Percentiles rank a stretch among this genome's conserved stretches.
These are phyloP conservation scores for Volucella inflata DNA, from an alignment of 2,888 invertebrate species.

Conservation along the genomic window DNA sequence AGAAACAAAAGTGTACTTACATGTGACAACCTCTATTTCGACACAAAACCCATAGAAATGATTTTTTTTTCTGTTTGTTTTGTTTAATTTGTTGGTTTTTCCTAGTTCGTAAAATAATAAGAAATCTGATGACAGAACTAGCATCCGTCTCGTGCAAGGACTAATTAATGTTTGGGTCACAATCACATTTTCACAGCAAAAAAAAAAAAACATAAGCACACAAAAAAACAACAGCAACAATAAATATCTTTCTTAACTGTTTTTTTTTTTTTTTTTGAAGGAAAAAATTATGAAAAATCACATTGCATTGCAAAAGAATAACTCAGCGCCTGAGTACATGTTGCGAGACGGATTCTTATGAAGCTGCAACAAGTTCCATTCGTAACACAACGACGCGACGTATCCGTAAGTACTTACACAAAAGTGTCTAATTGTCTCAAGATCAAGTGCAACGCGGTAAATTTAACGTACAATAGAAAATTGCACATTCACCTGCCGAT, in stretches of 20 bases:
- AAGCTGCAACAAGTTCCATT: slow-evolving; percentile 35
- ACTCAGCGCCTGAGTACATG: slow-evolving; percentile 36
- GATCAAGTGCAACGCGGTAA: slow-evolving; percentile 59
- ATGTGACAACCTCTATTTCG: slow-evolving; percentile 33
- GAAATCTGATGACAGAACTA: slow-evolving; percentile 24
- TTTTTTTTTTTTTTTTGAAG: not conserved
- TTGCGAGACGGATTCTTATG: slow-evolving; percentile 26
- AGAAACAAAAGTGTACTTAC: slow-evolving; percentile 21
- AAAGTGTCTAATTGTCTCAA: slow-evolving; percentile 51
- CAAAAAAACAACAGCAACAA: slow-evolving; percentile 7
- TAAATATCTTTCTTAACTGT: slow-evolving; percentile 24
- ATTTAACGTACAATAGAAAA: slow-evolving; percentile 29
- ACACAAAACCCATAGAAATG: slow-evolving; percentile 49
- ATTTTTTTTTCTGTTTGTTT: slow-evolving; percentile 7
- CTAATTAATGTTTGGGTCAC: slow-evolving; percentile 14
- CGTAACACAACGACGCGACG: slow-evolving; percentile 48
- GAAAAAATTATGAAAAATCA: slow-evolving; percentile 27
- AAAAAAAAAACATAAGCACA: not conserved
- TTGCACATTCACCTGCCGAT: slow-evolving; percentile 25
- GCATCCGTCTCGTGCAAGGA: slow-evolving; percentile 23
- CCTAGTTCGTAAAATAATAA: slow-evolving; percentile 30
- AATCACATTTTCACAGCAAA: slow-evolving; percentile 15
- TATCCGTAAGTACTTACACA: too few species aligned
- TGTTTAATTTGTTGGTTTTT: not conserved
- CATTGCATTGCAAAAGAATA: slow-evolving; percentile 35